Evolutionary conservation across 2,888 invertebrate species (phyloP).

Genomic region (Silvanus unidentatus): DNA sequence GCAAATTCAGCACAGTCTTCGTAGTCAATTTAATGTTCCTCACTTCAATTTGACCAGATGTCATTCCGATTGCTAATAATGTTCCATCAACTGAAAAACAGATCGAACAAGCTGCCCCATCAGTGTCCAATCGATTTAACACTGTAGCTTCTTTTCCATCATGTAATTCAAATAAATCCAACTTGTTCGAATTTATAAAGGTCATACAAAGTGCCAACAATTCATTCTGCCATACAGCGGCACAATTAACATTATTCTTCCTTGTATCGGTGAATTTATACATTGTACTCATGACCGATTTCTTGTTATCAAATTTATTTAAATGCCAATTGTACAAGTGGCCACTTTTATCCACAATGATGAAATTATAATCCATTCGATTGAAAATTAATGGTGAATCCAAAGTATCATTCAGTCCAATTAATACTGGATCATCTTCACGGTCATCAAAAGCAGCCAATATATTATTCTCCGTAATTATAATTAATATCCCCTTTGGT

Average conservation of each 20-base stretch:
- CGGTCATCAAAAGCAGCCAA: too few relatives aligned
- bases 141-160: not conserved
- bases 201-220: not conserved
- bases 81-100: constrained; percentile 50
- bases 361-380: not conserved
- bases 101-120: constrained; percentile 25
- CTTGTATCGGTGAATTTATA: too few relatives aligned
- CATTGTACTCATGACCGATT: not conserved
- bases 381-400: too few relatives aligned
- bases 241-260: not conserved
- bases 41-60: constrained; percentile 56
- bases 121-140: constrained; percentile 12
- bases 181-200: not conserved
- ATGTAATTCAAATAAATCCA: too few relatives aligned
- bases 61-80: constrained; percentile 58
- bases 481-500: too few relatives aligned
- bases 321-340: constrained; percentile 6
- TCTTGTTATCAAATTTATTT: not conserved
- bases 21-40: constrained; percentile 14
- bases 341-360: constrained; percentile 6
- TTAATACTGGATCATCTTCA: too few relatives aligned
- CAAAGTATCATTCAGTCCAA: too few relatives aligned
- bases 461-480: too few relatives aligned
- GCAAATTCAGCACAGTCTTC: constrained; percentile 43
- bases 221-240: not conserved